Percentiles rank a stretch among this genome's conserved stretches.
Evolutionary conservation across 2,797 vertebrate genomes (phyloP).

Genomic region (Anolis apletophallus): DNA sequence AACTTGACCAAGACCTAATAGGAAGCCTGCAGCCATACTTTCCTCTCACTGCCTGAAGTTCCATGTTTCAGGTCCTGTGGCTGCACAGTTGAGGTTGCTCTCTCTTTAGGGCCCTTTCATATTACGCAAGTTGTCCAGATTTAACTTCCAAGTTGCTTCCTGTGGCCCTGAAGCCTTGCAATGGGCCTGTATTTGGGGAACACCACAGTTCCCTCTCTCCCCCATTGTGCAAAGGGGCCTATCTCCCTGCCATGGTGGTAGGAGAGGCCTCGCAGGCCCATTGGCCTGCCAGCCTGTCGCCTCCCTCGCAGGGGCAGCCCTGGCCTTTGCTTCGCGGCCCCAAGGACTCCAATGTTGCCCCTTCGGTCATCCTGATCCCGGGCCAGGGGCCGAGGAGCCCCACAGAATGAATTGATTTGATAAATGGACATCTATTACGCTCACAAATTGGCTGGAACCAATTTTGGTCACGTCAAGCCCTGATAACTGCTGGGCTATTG

Average conservation of each 20-base stretch:
- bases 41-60: no score
- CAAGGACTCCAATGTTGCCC: slow-evolving; percentile 54
- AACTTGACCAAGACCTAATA: no score
- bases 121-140: no score
- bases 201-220: no score
- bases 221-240: no score
- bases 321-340: not conserved
- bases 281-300: not conserved
- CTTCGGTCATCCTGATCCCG: slow-evolving; percentile 49
- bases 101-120: no score
- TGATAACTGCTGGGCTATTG: slow-evolving; percentile 93
- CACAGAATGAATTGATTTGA: slow-evolving; percentile 85
- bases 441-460: slow-evolving; percentile 94
- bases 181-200: no score
- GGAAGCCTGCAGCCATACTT: no score
- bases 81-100: no score
- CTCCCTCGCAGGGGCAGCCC: not conserved
- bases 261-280: not conserved
- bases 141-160: no score
- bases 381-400: slow-evolving; percentile 57
- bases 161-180: no score
- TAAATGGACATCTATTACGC: slow-evolving; percentile 92
- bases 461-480: slow-evolving; percentile 86
- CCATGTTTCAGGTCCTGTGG: no score
- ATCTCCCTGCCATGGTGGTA: not conserved